phyloP scores from a whole-genome alignment of 2,888 invertebrate species.

The Protodeltote pygarga region DNA sequence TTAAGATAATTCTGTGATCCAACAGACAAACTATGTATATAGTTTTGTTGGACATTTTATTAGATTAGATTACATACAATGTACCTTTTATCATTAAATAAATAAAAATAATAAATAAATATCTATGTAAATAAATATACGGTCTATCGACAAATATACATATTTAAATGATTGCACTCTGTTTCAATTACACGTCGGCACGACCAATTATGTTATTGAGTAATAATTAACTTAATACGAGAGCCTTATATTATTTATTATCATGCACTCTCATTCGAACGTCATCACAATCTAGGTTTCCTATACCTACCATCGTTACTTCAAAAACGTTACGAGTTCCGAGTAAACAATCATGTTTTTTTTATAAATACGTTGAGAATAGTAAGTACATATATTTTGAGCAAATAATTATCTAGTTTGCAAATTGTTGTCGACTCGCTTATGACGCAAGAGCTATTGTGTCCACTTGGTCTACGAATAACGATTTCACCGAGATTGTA shows the following conservation, averaged over 20 bases:
- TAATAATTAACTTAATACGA: slow-evolving; percentile 41
- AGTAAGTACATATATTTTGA: slow-evolving; percentile 43
- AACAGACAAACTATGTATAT: too few relatives aligned
- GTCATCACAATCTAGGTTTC: slow-evolving; percentile 9
- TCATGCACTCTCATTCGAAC: slow-evolving; percentile 9
- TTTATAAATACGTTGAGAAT: slow-evolving; percentile 23
- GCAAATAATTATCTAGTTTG: slow-evolving; percentile 56
- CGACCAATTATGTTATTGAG: slow-evolving; percentile 42
- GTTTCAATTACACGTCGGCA: slow-evolving; percentile 55
- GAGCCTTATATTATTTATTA: slow-evolving; percentile 17
- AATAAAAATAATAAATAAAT: too few relatives aligned
- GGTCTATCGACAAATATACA: too few relatives aligned
- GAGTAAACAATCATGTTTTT: slow-evolving; percentile 48
- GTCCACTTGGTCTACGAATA: slow-evolving; percentile 66
- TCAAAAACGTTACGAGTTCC: slow-evolving; percentile 25
- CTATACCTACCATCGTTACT: slow-evolving; percentile 15
- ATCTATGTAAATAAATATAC: too few relatives aligned
- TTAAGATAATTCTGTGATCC: too few relatives aligned
- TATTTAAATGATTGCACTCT: slow-evolving; percentile 44
- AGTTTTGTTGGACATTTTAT: too few relatives aligned
- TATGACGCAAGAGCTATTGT: slow-evolving; percentile 76
- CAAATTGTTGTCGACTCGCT: slow-evolving; percentile 50
- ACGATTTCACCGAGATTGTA: slow-evolving; percentile 71
- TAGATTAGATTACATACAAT: too few relatives aligned
- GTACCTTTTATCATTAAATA: too few relatives aligned